Conservation (phyloP, 2,888 invertebrate species). For the Tenthredo notha region DNA sequence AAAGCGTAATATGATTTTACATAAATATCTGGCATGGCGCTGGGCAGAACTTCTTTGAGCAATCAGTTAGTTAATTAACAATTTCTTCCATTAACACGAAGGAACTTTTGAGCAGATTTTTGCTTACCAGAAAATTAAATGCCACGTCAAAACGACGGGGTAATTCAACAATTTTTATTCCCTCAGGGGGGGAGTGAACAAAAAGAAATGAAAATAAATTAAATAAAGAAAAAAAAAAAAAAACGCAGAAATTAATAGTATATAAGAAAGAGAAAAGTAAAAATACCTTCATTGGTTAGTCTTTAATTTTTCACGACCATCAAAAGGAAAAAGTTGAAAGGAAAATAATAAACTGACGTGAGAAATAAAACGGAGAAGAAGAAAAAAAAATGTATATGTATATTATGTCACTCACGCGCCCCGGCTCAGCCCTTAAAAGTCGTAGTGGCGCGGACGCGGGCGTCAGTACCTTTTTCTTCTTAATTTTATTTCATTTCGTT, state of each 20-base stretch:
- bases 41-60: constrained; percentile 1
- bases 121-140: background rate
- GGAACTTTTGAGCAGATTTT: background rate
- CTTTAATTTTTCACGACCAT: background rate
- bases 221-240: too few species aligned
- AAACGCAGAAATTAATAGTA: too few species aligned
- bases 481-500: background rate
- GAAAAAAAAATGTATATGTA: background rate
- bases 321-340: constrained; percentile 5
- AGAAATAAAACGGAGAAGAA: background rate
- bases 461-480: background rate
- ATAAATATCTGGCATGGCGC: background rate
- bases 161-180: background rate
- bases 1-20: background rate
- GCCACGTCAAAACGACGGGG: background rate
- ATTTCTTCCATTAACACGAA: background rate
- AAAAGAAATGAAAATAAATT: background rate
- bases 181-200: background rate
- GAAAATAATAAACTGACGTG: background rate
- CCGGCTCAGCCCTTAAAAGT: background rate
- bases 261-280: background rate
- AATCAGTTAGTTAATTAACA: constrained; percentile 30
- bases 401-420: background rate
- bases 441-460: background rate
- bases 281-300: background rate